A percentile compares a stretch with the other conserved stretches of the same genome.
These are phyloP conservation scores for Bubo scandiacus DNA, from an alignment of 2,113 vertebrate genomes.

Conservation along the genomic window DNA sequence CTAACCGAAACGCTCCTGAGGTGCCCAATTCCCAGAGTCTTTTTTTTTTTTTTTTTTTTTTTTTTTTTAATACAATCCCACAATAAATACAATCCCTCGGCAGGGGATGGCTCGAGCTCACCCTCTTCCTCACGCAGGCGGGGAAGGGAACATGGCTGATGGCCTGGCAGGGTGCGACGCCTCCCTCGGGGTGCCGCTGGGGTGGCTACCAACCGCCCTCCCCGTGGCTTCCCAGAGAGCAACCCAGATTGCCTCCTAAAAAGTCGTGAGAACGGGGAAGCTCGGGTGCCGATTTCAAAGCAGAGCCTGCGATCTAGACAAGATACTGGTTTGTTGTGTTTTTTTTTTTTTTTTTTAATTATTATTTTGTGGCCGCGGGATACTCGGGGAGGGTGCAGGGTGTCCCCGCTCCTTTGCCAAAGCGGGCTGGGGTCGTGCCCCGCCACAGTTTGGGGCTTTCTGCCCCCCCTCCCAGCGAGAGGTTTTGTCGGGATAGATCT, in stretches of 20 bases:
- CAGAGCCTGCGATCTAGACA: too few species aligned
- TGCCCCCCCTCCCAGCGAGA: rapidly evolving
- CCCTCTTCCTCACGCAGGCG: background rate
- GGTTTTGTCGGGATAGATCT: background rate
- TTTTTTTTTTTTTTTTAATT: too few species aligned
- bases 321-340: background rate
- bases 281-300: background rate
- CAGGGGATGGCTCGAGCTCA: background rate
- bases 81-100: too few species aligned
- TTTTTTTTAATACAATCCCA: too few species aligned
- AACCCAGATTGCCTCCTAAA: too few species aligned
- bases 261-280: rapidly evolving
- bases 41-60: too few species aligned
- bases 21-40: background rate
- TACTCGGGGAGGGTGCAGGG: rapidly evolving
- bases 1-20: background rate
- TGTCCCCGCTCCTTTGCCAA: background rate
- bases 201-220: background rate
- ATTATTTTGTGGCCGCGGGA: background rate
- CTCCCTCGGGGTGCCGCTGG: too few species aligned
- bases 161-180: background rate
- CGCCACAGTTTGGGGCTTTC: background rate
- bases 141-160: background rate
- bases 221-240: rapidly evolving
- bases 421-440: background rate